These are phyloP conservation scores for Bergia puertoricense DNA, from an alignment of 92 coral and sea anemone genomes.

Conservation along the genomic window DNA sequence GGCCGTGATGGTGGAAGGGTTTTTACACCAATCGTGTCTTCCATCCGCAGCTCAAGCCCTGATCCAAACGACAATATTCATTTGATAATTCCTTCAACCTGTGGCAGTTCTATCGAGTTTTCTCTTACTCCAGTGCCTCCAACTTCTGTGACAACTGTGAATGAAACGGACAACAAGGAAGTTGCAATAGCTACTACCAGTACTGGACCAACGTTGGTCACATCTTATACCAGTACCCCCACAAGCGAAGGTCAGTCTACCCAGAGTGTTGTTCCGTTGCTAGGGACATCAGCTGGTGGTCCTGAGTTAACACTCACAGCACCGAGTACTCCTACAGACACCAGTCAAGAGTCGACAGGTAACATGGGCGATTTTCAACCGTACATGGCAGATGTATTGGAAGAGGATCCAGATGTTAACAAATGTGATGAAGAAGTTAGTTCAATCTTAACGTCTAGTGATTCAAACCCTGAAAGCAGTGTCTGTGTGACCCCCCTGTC, in stretches of 20 bases:
- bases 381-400: background rate
- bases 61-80: conserved; percentile 42
- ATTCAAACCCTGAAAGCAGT: conserved; percentile 39
- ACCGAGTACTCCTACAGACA: conserved; percentile 41
- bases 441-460: conserved; percentile 42
- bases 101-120: conserved; percentile 36
- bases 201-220: background rate
- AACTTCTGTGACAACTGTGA: conserved; percentile 7
- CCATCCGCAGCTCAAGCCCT: conserved; percentile 44
- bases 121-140: conserved; percentile 34
- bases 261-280: conserved; percentile 3
- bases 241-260: background rate
- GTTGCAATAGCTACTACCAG: background rate
- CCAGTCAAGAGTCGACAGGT: conserved; percentile 33
- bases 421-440: conserved; percentile 38
- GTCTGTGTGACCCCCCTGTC: conserved; percentile 35
- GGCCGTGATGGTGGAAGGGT: conserved; percentile 30
- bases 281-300: conserved; percentile 9
- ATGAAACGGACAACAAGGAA: conserved; percentile 25
- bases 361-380: conserved; percentile 27
- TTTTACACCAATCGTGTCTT: conserved; percentile 43
- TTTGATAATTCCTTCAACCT: conserved; percentile 30
- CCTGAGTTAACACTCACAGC: conserved; percentile 37
- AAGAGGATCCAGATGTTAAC: conserved; percentile 4
- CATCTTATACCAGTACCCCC: conserved; percentile 12